These are phyloP conservation scores for Sipha flava DNA, from an alignment of 1,140 invertebrate genomes.

Conservation along the genomic window DNA sequence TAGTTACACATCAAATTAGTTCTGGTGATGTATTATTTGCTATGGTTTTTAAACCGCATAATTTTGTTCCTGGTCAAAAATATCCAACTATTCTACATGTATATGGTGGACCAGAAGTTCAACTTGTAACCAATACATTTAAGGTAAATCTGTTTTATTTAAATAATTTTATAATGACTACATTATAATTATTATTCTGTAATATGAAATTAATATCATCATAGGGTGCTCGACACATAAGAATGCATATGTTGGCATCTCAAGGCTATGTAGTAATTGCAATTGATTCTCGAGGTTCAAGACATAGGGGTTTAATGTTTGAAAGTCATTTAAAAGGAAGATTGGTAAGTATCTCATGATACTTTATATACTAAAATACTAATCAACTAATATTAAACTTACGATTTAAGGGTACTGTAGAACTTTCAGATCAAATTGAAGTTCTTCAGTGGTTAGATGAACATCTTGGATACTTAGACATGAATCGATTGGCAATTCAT, in stretches of 20 bases:
- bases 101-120: constrained; percentile 95
- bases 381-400: not conserved
- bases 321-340: constrained; percentile 78
- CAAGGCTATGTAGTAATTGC: constrained; percentile 93
- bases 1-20: constrained; percentile 62
- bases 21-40: constrained; percentile 73
- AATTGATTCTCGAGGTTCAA: constrained; percentile 90
- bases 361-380: not conserved
- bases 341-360: constrained; percentile 53
- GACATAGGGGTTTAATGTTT: constrained; percentile 82
- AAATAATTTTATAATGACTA: not conserved
- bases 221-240: constrained; percentile 76
- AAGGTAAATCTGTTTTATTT: constrained; percentile 53
- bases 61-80: constrained; percentile 62
- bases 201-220: constrained; percentile 31
- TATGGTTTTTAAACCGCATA: constrained; percentile 84
- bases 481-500: constrained; percentile 85
- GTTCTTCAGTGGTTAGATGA: constrained; percentile 80
- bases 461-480: constrained; percentile 78
- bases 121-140: constrained; percentile 92
- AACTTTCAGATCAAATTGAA: constrained; percentile 93
- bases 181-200: not conserved
- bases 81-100: constrained; percentile 94
- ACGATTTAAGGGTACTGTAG: constrained; percentile 69
- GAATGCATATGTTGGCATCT: constrained; percentile 91